Percentiles rank a stretch among this genome's conserved stretches.
Evolutionary conservation across 2,888 invertebrate species (phyloP).

Genomic region (Stenichneumon culpator): DNA sequence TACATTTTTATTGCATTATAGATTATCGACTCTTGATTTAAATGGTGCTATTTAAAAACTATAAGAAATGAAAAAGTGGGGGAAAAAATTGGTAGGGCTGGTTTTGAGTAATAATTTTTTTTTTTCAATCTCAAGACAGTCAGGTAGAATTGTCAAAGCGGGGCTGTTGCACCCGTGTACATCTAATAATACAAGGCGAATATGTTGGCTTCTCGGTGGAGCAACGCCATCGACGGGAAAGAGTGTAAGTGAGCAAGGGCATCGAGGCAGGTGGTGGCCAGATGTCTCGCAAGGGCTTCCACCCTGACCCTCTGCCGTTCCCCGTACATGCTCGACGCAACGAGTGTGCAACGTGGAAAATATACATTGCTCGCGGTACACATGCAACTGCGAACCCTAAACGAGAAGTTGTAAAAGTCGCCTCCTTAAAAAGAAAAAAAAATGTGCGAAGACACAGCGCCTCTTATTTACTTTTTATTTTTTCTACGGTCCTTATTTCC

Average conservation of each 20-base stretch:
- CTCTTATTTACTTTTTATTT: background rate
- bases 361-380: constrained; percentile 38
- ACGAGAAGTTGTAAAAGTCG: constrained; percentile 41
- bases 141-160: constrained; percentile 4
- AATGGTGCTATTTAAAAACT: background rate
- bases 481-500: background rate
- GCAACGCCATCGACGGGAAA: constrained; percentile 70
- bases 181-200: constrained; percentile 36
- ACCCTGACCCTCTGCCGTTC: constrained; percentile 76
- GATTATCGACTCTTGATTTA: background rate
- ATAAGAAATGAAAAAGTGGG: background rate
- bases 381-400: constrained; percentile 25
- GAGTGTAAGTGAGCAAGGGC: constrained; percentile 75
- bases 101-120: background rate
- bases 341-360: constrained; percentile 57
- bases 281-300: constrained; percentile 83
- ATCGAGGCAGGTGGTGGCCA: constrained; percentile 85
- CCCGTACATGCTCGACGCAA: constrained; percentile 53
- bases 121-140: background rate
- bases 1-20: background rate
- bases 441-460: background rate
- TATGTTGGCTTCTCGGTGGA: constrained; percentile 41
- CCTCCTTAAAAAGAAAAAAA: constrained; percentile 3
- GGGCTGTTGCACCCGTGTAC: constrained; percentile 42
- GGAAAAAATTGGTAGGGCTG: background rate